Conservation (phyloP, 2,113 vertebrate genomes). For the Todiramphus saurophagus region DNA sequence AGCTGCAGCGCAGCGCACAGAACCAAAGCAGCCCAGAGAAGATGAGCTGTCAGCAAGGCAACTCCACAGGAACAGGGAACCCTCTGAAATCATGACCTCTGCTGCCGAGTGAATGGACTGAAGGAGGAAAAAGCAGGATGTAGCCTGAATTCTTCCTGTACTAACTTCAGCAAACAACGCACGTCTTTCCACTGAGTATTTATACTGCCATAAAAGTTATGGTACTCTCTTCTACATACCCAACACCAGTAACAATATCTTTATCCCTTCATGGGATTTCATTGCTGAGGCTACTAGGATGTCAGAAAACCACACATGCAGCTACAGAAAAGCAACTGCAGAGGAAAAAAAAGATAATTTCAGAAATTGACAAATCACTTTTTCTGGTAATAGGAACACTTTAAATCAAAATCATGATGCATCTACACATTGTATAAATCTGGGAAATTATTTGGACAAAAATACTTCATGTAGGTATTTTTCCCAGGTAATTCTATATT, state of each 20-base stretch:
- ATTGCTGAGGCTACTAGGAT: background rate
- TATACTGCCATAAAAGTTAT: background rate
- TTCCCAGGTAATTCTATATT: background rate
- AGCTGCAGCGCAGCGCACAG: background rate
- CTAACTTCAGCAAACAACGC: background rate
- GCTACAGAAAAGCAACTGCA: background rate
- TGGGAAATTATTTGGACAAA: background rate
- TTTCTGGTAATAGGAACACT: background rate
- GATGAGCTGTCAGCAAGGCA: background rate
- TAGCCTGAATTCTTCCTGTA: background rate
- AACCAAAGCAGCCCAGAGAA: background rate
- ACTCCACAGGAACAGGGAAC: background rate
- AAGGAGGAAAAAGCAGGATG: background rate
- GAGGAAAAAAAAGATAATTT: background rate
- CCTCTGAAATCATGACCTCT: background rate
- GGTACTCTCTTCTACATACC: background rate
- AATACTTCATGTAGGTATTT: background rate
- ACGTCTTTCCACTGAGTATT: background rate
- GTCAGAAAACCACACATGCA: background rate
- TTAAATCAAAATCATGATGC: background rate
- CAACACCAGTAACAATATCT: background rate
- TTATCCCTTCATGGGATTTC: background rate
- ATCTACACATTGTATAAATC: background rate
- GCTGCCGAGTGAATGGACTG: background rate
- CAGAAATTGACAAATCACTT: background rate